These are phyloP conservation scores for Pseudanteris insignis DNA, from an alignment of 2,888 invertebrate species.

Conservation along the genomic window DNA sequence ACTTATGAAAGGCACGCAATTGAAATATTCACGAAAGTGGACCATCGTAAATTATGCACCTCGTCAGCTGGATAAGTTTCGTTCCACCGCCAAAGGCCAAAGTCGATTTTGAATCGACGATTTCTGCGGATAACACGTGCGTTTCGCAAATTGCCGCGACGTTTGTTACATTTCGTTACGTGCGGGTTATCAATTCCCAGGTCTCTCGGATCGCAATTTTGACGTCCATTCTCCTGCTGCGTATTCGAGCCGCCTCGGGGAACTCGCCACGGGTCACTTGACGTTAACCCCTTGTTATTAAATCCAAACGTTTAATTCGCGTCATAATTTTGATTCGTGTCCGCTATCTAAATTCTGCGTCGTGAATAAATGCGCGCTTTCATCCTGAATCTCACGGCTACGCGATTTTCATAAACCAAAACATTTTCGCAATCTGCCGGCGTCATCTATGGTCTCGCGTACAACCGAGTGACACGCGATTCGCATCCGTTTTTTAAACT, in stretches of 20 bases:
- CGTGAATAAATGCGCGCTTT: slow-evolving; percentile 29
- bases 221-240: too few species aligned
- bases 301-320: slow-evolving; percentile 28
- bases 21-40: slow-evolving; percentile 44
- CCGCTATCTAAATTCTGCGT: slow-evolving; percentile 22
- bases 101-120: slow-evolving; percentile 29
- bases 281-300: slow-evolving; percentile 17
- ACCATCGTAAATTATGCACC: slow-evolving; percentile 42
- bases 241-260: too few species aligned
- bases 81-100: slow-evolving; percentile 35
- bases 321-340: slow-evolving; percentile 38
- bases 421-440: too few species aligned
- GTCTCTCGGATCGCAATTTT: too few species aligned
- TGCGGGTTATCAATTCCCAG: too few species aligned
- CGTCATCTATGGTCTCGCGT: too few species aligned
- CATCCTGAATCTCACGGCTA: slow-evolving; percentile 21
- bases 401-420: too few species aligned
- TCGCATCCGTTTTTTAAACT: too few species aligned
- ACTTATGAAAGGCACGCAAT: slow-evolving; percentile 43
- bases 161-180: slow-evolving; percentile 27
- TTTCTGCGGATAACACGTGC: slow-evolving; percentile 10
- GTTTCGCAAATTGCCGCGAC: slow-evolving; percentile 5
- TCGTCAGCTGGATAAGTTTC: slow-evolving; percentile 38
- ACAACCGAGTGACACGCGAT: not conserved
- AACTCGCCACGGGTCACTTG: slow-evolving; percentile 21